These are phyloP conservation scores for Deilephila elpenor DNA, from an alignment of 2,888 invertebrate genomes.

Conservation along the genomic window DNA sequence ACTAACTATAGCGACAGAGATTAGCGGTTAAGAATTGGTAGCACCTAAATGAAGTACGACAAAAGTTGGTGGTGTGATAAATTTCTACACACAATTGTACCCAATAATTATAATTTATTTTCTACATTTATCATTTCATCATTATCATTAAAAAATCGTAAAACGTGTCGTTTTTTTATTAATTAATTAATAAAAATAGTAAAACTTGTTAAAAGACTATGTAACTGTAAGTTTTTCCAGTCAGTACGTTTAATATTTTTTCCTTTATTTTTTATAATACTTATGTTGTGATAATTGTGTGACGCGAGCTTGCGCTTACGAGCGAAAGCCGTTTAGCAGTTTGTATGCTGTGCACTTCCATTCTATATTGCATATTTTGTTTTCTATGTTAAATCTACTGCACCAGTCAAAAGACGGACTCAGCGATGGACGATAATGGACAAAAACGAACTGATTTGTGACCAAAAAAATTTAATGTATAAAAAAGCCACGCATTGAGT, in stretches of 20 bases:
- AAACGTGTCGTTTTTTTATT: conserved; percentile 60
- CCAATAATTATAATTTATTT: conserved; percentile 51
- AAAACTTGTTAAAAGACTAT: conserved; percentile 74
- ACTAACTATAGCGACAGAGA: not conserved
- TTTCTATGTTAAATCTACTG: not conserved
- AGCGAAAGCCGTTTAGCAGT: conserved; percentile 16
- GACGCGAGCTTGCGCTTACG: conserved; percentile 1
- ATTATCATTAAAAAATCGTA: conserved; percentile 66
- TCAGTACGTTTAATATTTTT: conserved; percentile 62
- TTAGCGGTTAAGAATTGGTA: not conserved
- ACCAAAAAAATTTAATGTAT: too few relatives aligned
- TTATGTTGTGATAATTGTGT: conserved; percentile 28
- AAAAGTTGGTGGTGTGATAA: conserved; percentile 55
- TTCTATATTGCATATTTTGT: conserved; percentile 20
- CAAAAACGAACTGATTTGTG: too few relatives aligned
- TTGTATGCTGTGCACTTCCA: conserved; percentile 12
- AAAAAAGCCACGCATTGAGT: not conserved
- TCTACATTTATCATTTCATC: conserved; percentile 42
- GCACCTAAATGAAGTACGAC: conserved; percentile 31
- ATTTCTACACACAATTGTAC: conserved; percentile 63
- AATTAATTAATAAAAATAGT: conserved; percentile 71
- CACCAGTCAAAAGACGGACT: too few relatives aligned
- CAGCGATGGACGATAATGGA: too few relatives aligned
- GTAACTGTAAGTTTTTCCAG: conserved; percentile 68
- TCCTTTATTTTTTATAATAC: conserved; percentile 49